Percentiles rank a stretch among this genome's conserved stretches.
These are phyloP conservation scores for Mus pahari DNA, from an alignment of 2,113 vertebrate species.

Conservation along the genomic window DNA sequence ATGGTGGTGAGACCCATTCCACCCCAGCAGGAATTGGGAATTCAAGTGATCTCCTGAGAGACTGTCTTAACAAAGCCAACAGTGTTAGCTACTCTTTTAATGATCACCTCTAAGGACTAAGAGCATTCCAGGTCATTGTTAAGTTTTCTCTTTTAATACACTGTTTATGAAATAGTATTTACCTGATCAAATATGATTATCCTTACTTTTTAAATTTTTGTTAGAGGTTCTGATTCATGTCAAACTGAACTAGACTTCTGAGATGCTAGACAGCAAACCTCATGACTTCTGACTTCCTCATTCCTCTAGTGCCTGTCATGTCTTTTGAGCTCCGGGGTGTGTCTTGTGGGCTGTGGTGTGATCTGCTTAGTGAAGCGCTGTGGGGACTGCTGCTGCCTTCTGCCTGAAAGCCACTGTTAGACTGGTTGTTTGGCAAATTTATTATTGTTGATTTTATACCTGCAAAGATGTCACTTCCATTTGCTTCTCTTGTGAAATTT, in stretches of 20 bases:
- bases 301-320: background rate
- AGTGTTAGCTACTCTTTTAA: background rate
- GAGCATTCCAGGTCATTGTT: slow-evolving; percentile 35
- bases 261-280: background rate
- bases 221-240: background rate
- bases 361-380: background rate
- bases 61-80: background rate
- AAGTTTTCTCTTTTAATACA: slow-evolving; percentile 34
- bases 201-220: background rate
- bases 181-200: background rate
- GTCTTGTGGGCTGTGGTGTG: background rate
- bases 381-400: background rate
- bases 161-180: slow-evolving; percentile 14
- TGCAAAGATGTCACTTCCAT: slow-evolving; percentile 18
- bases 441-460: background rate
- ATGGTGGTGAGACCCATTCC: background rate
- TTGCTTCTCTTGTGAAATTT: slow-evolving; percentile 15
- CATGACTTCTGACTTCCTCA: background rate
- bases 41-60: background rate
- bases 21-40: background rate
- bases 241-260: slow-evolving; percentile 11
- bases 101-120: background rate
- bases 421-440: background rate
- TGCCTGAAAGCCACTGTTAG: background rate
- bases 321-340: background rate